Conservation (phyloP, 2,888 invertebrate species). For the Eilema griseolum region DNA sequence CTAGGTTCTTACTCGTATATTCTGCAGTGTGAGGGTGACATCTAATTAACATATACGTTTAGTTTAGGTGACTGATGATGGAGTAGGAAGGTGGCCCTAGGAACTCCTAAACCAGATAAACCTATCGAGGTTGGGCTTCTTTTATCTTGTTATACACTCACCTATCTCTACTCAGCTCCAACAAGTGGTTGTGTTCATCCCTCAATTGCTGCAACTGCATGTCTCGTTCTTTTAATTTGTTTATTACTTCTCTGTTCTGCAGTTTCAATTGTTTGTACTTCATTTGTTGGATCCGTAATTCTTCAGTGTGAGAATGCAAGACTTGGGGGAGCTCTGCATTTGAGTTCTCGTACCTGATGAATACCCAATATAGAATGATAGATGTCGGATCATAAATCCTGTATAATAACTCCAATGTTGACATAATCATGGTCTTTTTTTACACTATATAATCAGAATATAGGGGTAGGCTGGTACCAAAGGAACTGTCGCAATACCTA, state of each 20-base stretch:
- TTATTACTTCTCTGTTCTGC: constrained; percentile 88
- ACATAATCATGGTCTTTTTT: too few relatives aligned
- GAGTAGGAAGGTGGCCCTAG: too few relatives aligned
- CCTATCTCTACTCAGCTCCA: constrained; percentile 91
- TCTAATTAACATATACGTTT: too few relatives aligned
- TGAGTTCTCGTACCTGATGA: constrained; percentile 90
- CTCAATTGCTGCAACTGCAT: constrained; percentile 88
- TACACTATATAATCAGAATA: too few relatives aligned
- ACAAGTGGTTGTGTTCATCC: constrained; percentile 90
- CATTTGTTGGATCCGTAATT: constrained; percentile 90
- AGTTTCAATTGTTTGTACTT: constrained; percentile 90
- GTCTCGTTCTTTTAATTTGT: constrained; percentile 90
- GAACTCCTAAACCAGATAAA: neutral
- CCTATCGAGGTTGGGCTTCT: neutral
- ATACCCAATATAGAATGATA: neutral
- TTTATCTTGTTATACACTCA: constrained; percentile 51
- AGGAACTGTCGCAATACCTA: too few relatives aligned
- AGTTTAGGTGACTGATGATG: too few relatives aligned
- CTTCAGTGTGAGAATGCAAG: constrained; percentile 92
- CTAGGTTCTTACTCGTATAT: too few relatives aligned
- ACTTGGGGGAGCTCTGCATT: constrained; percentile 93
- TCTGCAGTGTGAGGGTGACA: too few relatives aligned
- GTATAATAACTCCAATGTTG: too few relatives aligned
- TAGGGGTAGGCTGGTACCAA: too few relatives aligned
- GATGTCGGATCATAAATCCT: neutral